A percentile compares a stretch with the other conserved stretches of the same genome.
These are phyloP conservation scores for Papilio polyxenes DNA, from an alignment of 1,140 invertebrate genomes.

Conservation along the genomic window DNA sequence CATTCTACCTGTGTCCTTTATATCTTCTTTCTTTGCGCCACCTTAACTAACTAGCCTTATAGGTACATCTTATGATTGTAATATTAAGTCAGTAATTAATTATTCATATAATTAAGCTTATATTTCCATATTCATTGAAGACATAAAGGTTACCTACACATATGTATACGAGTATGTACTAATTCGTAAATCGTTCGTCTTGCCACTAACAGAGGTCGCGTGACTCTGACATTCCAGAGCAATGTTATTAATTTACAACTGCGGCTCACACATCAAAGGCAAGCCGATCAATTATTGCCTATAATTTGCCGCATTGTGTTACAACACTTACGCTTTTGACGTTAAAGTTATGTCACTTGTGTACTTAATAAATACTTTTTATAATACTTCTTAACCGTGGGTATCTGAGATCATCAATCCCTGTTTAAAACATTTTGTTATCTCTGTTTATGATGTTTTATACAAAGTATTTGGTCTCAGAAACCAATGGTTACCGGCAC, in stretches of 20 bases:
- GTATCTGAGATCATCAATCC: too few relatives aligned
- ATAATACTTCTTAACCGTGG: neutral
- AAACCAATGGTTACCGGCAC: too few relatives aligned
- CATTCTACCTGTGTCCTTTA: neutral
- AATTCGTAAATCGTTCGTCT: constrained; percentile 2
- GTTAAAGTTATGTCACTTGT: neutral
- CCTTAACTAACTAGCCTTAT: too few relatives aligned
- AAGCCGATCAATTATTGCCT: constrained; percentile 1
- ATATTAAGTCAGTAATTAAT: too few relatives aligned
- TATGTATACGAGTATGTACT: neutral
- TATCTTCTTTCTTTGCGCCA: too few relatives aligned
- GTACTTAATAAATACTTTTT: neutral
- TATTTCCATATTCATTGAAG: too few relatives aligned
- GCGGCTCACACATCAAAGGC: constrained; percentile 18
- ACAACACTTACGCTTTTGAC: neutral
- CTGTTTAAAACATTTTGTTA: too few relatives aligned
- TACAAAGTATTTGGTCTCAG: too few relatives aligned
- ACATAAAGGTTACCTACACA: neutral
- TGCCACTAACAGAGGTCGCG: neutral
- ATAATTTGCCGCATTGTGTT: neutral
- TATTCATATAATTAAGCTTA: too few relatives aligned
- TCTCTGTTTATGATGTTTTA: too few relatives aligned
- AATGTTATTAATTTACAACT: constrained; percentile 15
- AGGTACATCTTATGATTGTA: too few relatives aligned
- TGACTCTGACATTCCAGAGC: neutral